Percentiles rank a stretch among this genome's conserved stretches.
Evolutionary conservation across 1,140 invertebrate species (phyloP).

Genomic region (Cephus cinctus): DNA sequence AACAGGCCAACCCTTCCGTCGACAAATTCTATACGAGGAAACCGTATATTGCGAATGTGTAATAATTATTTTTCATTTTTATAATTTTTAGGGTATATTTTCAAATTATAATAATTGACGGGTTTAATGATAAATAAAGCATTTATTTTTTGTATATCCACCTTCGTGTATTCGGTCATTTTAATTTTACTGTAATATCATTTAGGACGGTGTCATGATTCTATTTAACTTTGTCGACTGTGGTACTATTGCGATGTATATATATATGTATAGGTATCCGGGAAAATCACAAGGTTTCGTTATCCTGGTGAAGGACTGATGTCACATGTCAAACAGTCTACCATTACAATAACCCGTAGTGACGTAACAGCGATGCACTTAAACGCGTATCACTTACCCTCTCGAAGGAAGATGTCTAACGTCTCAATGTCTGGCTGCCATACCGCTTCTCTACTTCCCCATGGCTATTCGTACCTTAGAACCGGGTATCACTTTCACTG

Average conservation of each 20-base stretch:
- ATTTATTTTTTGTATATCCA: too few relatives aligned
- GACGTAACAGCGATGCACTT: conserved; percentile 34
- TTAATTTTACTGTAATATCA: too few relatives aligned
- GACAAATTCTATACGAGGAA: too few relatives aligned
- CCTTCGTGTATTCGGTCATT: too few relatives aligned
- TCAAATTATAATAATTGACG: too few relatives aligned
- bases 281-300: background rate
- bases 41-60: too few relatives aligned
- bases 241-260: background rate
- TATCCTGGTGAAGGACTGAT: background rate
- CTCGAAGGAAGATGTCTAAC: conserved; percentile 35
- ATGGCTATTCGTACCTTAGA: conserved; percentile 2
- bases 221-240: conserved; percentile 28
- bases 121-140: too few relatives aligned
- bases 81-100: too few relatives aligned
- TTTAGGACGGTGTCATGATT: conserved; percentile 20
- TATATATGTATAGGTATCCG: conserved; percentile 10
- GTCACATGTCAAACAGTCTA: conserved; percentile 19
- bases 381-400: conserved; percentile 46
- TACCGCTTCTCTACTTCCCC: conserved; percentile 19
- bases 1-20: too few relatives aligned
- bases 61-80: too few relatives aligned
- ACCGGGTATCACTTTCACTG: conserved; percentile 37
- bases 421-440: conserved; percentile 35
- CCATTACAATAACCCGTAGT: conserved; percentile 41